A percentile compares a stretch with the other conserved stretches of the same genome.
phyloP scores from a whole-genome alignment of 2,797 vertebrate species.

The Chromis chromis region DNA sequence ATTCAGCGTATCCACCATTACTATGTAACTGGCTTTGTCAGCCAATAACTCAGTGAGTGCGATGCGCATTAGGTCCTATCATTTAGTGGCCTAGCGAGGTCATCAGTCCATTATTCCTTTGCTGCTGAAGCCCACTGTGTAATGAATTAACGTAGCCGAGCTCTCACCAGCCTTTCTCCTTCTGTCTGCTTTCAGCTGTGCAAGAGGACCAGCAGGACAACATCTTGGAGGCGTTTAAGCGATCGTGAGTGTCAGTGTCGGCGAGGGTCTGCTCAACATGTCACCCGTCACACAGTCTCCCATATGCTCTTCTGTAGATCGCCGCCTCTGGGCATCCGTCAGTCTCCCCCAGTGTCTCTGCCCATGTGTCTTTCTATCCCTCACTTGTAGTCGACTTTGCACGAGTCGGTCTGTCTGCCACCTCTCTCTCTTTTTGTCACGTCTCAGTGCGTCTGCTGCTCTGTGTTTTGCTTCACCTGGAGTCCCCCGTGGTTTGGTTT shows the following conservation, averaged over 20 bases:
- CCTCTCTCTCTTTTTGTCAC: slow-evolving; percentile 49
- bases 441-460: slow-evolving; percentile 49
- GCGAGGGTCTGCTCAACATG: slow-evolving; percentile 60
- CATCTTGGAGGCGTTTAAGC: slow-evolving; percentile 87
- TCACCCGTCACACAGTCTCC: slow-evolving; percentile 64
- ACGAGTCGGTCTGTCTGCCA: slow-evolving; percentile 48
- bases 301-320: slow-evolving; percentile 64
- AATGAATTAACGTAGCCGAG: slow-evolving; percentile 63
- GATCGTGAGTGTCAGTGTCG: slow-evolving; percentile 84
- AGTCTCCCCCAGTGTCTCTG: slow-evolving; percentile 56
- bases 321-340: slow-evolving; percentile 69
- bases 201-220: slow-evolving; percentile 83
- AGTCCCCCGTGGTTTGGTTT: slow-evolving; percentile 52
- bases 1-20: slow-evolving; percentile 49
- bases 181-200: slow-evolving; percentile 78
- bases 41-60: slow-evolving; percentile 74
- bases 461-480: slow-evolving; percentile 56
- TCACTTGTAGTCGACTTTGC: slow-evolving; percentile 48
- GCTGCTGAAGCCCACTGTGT: slow-evolving; percentile 40
- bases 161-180: slow-evolving; percentile 57
- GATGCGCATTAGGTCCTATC: slow-evolving; percentile 70
- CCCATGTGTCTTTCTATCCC: slow-evolving; percentile 53
- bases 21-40: slow-evolving; percentile 73
- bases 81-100: slow-evolving; percentile 68
- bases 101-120: slow-evolving; percentile 68